phyloP scores from a whole-genome alignment of 2,888 invertebrate species.

The Geotrupes spiniger region DNA sequence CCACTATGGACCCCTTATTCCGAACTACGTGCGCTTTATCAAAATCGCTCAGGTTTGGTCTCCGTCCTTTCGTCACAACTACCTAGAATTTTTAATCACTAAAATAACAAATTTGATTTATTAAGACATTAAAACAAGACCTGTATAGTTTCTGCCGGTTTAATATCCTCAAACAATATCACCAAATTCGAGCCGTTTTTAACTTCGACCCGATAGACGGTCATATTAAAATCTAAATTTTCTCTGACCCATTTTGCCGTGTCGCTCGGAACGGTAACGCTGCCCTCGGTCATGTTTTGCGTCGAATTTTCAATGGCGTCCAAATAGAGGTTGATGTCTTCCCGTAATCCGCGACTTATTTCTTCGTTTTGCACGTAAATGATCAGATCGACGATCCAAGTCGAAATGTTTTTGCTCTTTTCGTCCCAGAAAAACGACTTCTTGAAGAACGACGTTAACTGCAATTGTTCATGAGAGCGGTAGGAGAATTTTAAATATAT shows the following conservation, averaged over 20 bases:
- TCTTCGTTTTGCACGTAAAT: conserved; percentile 6
- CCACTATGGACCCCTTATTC: background rate
- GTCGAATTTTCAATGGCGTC: background rate
- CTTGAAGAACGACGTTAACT: conserved; percentile 5
- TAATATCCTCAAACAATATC: background rate
- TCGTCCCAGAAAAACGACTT: conserved; percentile 7
- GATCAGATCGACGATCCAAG: conserved; percentile 4
- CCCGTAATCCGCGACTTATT: background rate
- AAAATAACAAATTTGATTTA: background rate
- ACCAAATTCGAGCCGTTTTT: background rate
- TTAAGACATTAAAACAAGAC: background rate
- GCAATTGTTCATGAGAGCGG: background rate
- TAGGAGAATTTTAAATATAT: background rate
- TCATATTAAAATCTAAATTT: conserved; percentile 6
- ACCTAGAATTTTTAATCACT: conserved; percentile 13
- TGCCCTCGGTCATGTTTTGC: background rate
- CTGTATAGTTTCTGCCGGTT: background rate
- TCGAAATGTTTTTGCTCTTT: background rate
- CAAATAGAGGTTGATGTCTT: conserved; percentile 4
- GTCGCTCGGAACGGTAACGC: background rate
- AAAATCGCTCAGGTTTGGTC: conserved; percentile 16
- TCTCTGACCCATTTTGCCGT: conserved; percentile 7
- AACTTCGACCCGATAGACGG: conserved; percentile 9
- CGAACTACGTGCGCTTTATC: background rate
- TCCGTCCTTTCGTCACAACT: conserved; percentile 10